Evolutionary conservation across 2,888 invertebrate genomes (phyloP).

Genomic region (Adela reaumurella): DNA sequence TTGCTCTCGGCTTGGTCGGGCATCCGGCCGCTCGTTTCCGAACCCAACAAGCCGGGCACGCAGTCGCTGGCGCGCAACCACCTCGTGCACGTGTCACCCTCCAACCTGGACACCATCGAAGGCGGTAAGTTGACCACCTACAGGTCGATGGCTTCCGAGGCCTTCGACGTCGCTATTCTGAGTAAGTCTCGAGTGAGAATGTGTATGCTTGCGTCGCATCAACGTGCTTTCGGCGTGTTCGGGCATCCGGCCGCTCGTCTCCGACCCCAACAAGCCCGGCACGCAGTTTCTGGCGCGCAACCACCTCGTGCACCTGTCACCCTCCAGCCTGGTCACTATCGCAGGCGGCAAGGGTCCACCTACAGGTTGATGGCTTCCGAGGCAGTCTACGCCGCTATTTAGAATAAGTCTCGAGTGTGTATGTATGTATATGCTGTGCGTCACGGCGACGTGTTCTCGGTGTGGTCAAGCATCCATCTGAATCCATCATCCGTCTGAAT

Average conservation of each 20-base stretch:
- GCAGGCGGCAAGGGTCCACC: conserved; percentile 99
- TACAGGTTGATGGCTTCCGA: conserved; percentile 97
- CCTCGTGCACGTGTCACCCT: conserved; percentile 90
- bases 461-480: conserved; percentile 97
- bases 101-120: conserved; percentile 94
- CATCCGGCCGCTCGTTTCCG: conserved; percentile 93
- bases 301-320: conserved; percentile 95
- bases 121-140: conserved; percentile 99
- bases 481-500: no score
- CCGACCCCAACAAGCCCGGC: conserved; percentile 95
- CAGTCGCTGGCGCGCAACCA: conserved; percentile 98
- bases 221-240: conserved; percentile 98
- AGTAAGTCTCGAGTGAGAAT: no score
- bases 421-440: conserved; percentile 65
- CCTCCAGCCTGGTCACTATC: conserved; percentile 85
- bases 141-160: conserved; percentile 95
- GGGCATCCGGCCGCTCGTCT: conserved; percentile 94
- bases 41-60: conserved; percentile 96
- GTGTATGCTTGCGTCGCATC: conserved; percentile 83
- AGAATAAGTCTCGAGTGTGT: no score
- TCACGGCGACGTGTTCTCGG: conserved; percentile 96
- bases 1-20: conserved; percentile 98
- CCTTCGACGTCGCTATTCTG: conserved; percentile 86
- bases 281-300: conserved; percentile 97
- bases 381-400: conserved; percentile 88